Evolutionary conservation across 2,888 invertebrate genomes (phyloP).

Genomic region (Hipparchia sbordonii): DNA sequence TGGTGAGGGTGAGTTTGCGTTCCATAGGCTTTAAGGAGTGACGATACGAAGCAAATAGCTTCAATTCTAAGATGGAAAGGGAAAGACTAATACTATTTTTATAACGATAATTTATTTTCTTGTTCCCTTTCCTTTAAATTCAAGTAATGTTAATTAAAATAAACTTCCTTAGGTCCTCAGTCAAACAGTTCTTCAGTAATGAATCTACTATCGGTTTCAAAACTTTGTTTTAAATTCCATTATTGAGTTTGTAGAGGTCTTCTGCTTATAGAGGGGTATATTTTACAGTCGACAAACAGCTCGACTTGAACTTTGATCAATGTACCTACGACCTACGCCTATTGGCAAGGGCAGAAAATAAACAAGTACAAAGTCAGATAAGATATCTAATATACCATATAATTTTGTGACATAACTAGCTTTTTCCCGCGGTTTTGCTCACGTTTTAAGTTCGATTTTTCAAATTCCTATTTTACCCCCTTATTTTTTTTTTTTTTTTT

Average conservation of each 20-base stretch:
- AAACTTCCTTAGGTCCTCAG: not conserved
- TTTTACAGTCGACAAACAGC: not conserved
- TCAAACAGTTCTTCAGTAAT: not conserved
- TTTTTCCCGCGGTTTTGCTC: no score
- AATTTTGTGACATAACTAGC: no score
- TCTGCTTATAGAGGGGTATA: not conserved
- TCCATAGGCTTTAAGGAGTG: no score
- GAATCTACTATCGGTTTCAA: not conserved
- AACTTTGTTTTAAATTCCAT: not conserved
- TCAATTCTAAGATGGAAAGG: no score
- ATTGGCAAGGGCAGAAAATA: not conserved
- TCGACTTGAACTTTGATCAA: not conserved
- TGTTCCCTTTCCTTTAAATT: not conserved
- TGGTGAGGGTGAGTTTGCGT: no score
- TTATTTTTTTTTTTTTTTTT: no score
- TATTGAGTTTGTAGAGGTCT: not conserved
- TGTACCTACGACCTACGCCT: no score
- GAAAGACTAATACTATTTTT: no score
- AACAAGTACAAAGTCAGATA: slow-evolving; percentile 35
- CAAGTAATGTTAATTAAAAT: not conserved
- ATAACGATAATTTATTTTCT: no score
- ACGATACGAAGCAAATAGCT: no score
- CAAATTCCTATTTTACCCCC: no score
- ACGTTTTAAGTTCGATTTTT: no score
- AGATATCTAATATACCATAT: slow-evolving; percentile 47